Evolutionary conservation across 2,888 invertebrate species (phyloP), one percentile per base, ranked within the genome.

Genomic region (Unio pictorum): DNA sequence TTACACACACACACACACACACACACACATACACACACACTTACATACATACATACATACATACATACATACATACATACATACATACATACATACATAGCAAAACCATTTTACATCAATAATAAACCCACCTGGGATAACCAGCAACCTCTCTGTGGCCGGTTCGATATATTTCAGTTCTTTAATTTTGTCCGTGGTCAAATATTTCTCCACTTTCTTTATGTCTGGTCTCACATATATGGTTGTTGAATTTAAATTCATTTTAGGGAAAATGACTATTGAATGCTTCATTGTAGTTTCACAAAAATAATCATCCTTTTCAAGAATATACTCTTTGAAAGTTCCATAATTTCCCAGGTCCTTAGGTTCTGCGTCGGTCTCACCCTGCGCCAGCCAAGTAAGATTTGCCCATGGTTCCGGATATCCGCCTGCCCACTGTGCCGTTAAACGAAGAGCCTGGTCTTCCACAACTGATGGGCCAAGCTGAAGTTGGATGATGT

Each of bases 371-470:
- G 45, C 45, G 61, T 77, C 73, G 15, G 68, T 61, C 8, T 56
- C 30, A 59, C 73, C 75, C n/a, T 71, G 55, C 6, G 77, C 74
- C 7, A 55, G 68, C 77, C 77, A 77, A 20, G 72, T 70, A 56
- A 77, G 70, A 34, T 77, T 75, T 17, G 73, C 61, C 77, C 77
- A 77, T 1, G 77, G 77, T 8, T 72, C 67, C 1, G 77, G 77
- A 28, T 70, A 77, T 18, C 77, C 77, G 17, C 68, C 77, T 55
- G 72, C 65, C 77, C 77, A 77, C 0, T 63, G 64, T 7, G 75
- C 77, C 0, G 77, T 75, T 20, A 77, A 30, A 34, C 77, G 56
- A 23, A 77, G 61, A 1, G 77, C 77, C 64, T 61, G 57, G 62
- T 75, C 63, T 59, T 77, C 77, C 55, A 77, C 65, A 1, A 75